phyloP scores from a whole-genome alignment of 2,888 invertebrate genomes.

The Conus canariensis region DNA sequence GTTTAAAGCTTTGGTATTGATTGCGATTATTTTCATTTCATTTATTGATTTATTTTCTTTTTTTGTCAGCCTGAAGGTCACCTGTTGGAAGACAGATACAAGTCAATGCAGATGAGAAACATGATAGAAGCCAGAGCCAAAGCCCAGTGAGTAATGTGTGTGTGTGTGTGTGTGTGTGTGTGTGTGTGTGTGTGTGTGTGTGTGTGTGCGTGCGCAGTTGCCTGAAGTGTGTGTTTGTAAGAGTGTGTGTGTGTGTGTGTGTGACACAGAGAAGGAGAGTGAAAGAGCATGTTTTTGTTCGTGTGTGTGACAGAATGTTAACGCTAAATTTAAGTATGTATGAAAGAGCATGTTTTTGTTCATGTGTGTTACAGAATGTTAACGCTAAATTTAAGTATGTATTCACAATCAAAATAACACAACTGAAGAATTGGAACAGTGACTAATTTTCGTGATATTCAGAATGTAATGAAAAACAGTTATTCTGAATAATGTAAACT shows the following conservation, averaged over 20 bases:
- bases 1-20: too few species aligned
- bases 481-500: too few species aligned
- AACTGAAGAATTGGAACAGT: too few species aligned
- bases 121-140: conserved; percentile 87
- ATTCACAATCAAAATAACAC: too few species aligned
- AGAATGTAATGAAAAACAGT: too few species aligned
- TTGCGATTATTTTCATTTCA: too few species aligned
- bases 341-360: not conserved
- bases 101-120: conserved; percentile 93
- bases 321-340: too few species aligned
- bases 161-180: not conserved
- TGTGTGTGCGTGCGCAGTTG: conserved; percentile 2
- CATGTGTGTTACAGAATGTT: not conserved
- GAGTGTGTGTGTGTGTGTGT: not conserved
- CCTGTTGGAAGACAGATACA: conserved; percentile 90
- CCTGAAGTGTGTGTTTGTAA: not conserved
- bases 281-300: not conserved
- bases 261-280: not conserved
- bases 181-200: not conserved
- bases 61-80: conserved; percentile 82
- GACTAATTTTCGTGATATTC: too few species aligned
- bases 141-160: conserved; percentile 63
- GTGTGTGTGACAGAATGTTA: not conserved
- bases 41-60: too few species aligned
- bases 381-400: too few species aligned